Percentiles rank a stretch among this genome's conserved stretches.
Evolutionary conservation across 2,888 invertebrate genomes (phyloP).

Genomic region (Drosophila setosimentum): DNA sequence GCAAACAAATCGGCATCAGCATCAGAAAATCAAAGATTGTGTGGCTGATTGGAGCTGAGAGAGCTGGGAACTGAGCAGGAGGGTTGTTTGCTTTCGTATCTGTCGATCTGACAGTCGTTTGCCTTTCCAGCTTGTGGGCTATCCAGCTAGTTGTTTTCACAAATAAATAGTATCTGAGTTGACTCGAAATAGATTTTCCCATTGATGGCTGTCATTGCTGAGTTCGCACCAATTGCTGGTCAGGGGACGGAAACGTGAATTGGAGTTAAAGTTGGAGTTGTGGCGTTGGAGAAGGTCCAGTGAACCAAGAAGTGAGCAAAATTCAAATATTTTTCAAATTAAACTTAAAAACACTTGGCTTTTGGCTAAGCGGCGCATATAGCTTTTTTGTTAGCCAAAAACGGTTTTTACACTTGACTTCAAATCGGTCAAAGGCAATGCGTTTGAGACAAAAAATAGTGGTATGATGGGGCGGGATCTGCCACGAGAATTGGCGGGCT

Average conservation of each 20-base stretch:
- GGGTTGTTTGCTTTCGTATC: slow-evolving; percentile 56
- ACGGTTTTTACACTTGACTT: slow-evolving; percentile 81
- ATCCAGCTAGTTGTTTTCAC: slow-evolving; percentile 56
- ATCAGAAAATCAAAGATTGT: slow-evolving; percentile 71
- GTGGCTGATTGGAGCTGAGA: slow-evolving; percentile 65
- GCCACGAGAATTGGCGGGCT: slow-evolving; percentile 59
- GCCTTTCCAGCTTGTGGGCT: slow-evolving; percentile 40
- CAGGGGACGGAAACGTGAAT: neutral
- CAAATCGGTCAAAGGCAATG: slow-evolving; percentile 80
- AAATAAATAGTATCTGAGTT: slow-evolving; percentile 38
- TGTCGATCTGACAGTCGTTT: slow-evolving; percentile 16
- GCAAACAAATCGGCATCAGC: slow-evolving; percentile 15
- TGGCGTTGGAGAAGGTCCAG: slow-evolving; percentile 35
- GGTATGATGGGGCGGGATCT: slow-evolving; percentile 1
- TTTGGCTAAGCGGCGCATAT: slow-evolving; percentile 38
- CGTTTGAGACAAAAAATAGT: slow-evolving; percentile 43
- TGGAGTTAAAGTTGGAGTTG: slow-evolving; percentile 16
- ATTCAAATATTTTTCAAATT: slow-evolving; percentile 81
- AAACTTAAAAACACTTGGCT: slow-evolving; percentile 77
- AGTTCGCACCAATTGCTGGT: slow-evolving; percentile 58
- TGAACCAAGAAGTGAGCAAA: slow-evolving; percentile 80
- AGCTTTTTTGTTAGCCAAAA: slow-evolving; percentile 65
- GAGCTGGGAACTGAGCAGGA: slow-evolving; percentile 7
- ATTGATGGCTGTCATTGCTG: slow-evolving; percentile 56
- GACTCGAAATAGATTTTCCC: slow-evolving; percentile 57